Base-by-base conservation (phyloP, 37 sponge, comb jelly and placozoan genomes). In the Aplysina aerophoba region DNA sequence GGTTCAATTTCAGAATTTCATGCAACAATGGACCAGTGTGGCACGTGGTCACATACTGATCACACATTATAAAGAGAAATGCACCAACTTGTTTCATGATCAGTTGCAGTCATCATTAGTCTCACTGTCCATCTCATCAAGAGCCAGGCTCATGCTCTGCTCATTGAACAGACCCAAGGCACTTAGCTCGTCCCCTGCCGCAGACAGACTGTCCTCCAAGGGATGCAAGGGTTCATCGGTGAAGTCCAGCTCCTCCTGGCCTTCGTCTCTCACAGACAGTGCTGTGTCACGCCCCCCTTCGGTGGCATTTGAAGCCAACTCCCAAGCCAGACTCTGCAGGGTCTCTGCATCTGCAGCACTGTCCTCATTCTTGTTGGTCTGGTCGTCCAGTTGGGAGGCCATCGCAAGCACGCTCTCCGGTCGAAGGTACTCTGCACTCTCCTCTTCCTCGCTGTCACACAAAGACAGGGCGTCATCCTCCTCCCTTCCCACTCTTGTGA, bases 291-390 rank as follows among this genome's bases (percentile, higher is more conserved):
- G 2, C 31, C 71, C 53, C 2, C 1, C 40, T 31, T 44, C 50
- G 8, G 50, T 44, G 50, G 50, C 50, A 44, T 14, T 75, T 17
- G 78, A 75, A 2, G 1, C 65, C n/a, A 91, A 84, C 84, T 91
- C 91, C 84, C 87, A 84, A 15, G 87, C 87, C 55, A 91, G 53
- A 25, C 34, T 27, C 22, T 87, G 84, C 53, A 91, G 50, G 0
- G 91, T 61, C 16, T 91, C 84, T 11, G n/a, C 0, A 57, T 91
- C 91, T 16, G 63, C 81, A 27, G 57, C 11, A 41, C 82, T 82
- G 20, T 85, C 82, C 68, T 40, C 39, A 66, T 74, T 1, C 66
- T 53, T 40, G 21, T 31, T 24, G 12, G 13, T 19, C 17, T 1
- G 44, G 5, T 22, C n/a, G 2, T 75, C 54, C 24, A 53, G 33